Base-by-base conservation (phyloP, 1,140 invertebrate genomes). In the Drosophila pseudoananassae region DNA sequence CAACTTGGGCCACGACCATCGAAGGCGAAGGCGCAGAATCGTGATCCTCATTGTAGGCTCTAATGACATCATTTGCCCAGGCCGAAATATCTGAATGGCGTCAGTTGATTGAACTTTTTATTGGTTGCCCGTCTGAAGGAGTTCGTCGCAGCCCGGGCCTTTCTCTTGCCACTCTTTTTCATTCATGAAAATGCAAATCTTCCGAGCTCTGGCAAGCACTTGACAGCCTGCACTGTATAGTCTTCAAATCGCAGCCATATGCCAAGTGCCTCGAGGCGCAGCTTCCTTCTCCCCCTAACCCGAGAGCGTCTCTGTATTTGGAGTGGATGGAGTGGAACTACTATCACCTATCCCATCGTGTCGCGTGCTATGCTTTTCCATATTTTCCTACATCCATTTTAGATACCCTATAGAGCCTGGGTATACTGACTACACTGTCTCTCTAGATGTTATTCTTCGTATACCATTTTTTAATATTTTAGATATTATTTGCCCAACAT, bases 141-240 rank as follows among this genome's bases (percentile, higher is more conserved):
- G 40, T 23, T 7, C n/a, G 17, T 46, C 10, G 46, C 20, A 61
- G 49, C 56, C 77, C 20, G 66, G 53, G 61, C 82, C 81, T 85
- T 85, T 85, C 81, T 87, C 82, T 46, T 20, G 51, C 59, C 49
- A 43, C 45, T 49, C 55, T 46, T 53, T 53, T 88, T 68, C 82
- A 87, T 87, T 87, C 82, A 87, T 87, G 65, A 82, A 87, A 87
- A 87, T 88, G 78, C 78, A 87, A 88, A 85, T 87, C 74, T 17
- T 47, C 70, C 60, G 17, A 74, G 29, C 63, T 46, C 55, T 36
- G 57, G 14, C 70, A 76, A 69, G 36, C 82, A 83, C 82, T 87
- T 87, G 82, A 87, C 82, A 88, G 83, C 33, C 70, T 79, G 64
- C 65, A 71, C 64, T 49, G 50, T 58, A 66, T 15, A 43, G 60